Conservation (phyloP, 2,797 vertebrate species). For the Rhynchotus rufescens region DNA sequence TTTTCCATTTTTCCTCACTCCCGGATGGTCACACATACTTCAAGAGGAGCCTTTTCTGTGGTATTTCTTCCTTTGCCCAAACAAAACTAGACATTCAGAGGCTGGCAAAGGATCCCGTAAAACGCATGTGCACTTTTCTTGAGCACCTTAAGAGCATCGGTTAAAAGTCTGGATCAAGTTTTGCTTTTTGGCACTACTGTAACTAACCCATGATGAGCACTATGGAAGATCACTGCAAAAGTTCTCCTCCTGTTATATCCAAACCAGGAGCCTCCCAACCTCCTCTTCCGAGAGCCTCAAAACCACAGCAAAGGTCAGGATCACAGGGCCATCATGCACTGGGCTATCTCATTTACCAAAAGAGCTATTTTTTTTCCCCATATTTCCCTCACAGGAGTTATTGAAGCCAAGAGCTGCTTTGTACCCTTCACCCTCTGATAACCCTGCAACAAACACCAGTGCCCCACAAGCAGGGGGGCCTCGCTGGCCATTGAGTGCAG, state of each 20-base stretch:
- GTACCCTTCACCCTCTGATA: slow-evolving; percentile 56
- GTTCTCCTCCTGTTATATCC: background rate
- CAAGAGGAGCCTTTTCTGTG: background rate
- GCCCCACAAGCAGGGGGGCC: slow-evolving; percentile 13
- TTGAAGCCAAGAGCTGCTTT: background rate
- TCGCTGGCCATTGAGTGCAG: slow-evolving; percentile 42
- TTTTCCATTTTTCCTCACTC: background rate
- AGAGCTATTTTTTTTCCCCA: background rate
- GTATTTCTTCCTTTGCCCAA: background rate
- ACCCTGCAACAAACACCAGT: slow-evolving; percentile 30
- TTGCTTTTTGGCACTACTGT: background rate
- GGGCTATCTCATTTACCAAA: background rate
- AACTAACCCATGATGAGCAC: background rate
- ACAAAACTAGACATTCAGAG: background rate
- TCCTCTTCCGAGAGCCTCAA: background rate
- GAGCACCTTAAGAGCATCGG: background rate
- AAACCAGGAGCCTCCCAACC: background rate
- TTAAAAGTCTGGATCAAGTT: background rate
- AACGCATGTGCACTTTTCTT: background rate
- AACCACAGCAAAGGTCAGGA: slow-evolving; percentile 26
- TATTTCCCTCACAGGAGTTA: slow-evolving; percentile 5
- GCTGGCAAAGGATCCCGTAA: background rate
- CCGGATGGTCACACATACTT: background rate
- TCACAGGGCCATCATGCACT: background rate
- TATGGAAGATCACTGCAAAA: background rate